phyloP scores from a whole-genome alignment of 2,888 invertebrate species.

The Trileptium ribeirensis region DNA sequence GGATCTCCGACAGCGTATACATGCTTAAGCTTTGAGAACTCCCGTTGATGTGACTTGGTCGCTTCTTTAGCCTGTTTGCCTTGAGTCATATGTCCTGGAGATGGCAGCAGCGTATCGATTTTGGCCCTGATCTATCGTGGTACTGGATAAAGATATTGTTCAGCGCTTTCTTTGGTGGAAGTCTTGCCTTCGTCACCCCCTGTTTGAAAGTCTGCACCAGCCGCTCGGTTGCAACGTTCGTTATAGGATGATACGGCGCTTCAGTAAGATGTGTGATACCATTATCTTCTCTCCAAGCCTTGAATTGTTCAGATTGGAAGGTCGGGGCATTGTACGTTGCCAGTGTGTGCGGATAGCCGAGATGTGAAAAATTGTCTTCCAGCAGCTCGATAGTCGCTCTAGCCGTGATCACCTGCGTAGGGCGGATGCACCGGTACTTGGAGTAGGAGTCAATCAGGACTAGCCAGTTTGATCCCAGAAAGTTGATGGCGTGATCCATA shows the following conservation, averaged over 20 bases:
- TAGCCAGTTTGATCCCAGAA: conserved; percentile 24
- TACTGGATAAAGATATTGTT: conserved; percentile 27
- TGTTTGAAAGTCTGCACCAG: conserved; percentile 37
- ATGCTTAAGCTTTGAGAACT: background rate
- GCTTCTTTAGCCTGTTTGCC: conserved; percentile 23
- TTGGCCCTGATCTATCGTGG: conserved; percentile 17
- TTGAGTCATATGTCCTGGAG: conserved; percentile 18
- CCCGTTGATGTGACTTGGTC: background rate
- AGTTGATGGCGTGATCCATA: conserved; percentile 41
- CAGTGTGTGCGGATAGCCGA: conserved; percentile 37
- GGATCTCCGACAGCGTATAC: background rate
- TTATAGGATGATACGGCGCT: conserved; percentile 38
- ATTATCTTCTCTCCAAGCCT: background rate
- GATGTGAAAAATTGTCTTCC: conserved; percentile 29
- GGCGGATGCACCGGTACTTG: conserved; percentile 15
- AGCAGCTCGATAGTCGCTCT: conserved; percentile 32
- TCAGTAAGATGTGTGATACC: conserved; percentile 25
- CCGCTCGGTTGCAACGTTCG: conserved; percentile 22
- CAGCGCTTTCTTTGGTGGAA: conserved; percentile 25
- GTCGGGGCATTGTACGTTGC: conserved; percentile 37
- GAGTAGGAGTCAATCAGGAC: background rate
- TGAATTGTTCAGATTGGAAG: conserved; percentile 25
- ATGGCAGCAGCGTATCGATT: conserved; percentile 2
- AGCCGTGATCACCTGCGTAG: conserved; percentile 8
- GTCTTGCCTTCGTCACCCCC: conserved; percentile 22